Evolutionary conservation across 2,113 vertebrate species (phyloP), one percentile per base, ranked within the genome.

Genomic region (Callionymus lyra): DNA sequence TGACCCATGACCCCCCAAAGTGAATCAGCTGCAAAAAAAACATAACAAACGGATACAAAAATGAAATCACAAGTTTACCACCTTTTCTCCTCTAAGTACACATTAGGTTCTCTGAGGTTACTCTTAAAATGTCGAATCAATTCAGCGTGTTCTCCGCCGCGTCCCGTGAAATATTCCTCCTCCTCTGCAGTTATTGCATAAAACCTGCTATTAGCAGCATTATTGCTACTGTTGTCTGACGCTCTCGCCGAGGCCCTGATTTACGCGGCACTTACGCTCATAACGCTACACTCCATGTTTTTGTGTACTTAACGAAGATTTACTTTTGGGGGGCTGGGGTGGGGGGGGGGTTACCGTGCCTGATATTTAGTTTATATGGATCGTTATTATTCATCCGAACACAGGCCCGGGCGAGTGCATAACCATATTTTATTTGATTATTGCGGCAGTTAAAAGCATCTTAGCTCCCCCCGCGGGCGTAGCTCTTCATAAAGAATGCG

Each of bases 371-470:
- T 73, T 77, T 72, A 79, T 77, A 72, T 79, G 64, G 74, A 61
- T 68, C 53, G 69, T 65, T 79, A 77, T 77, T 59, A 71, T 74
- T 74, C 59, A 66, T 77, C 74, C 76, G n/a, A 71, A 72, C 80
- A 72, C 61, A 68, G 62, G n/a, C 72, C 45, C 68, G 68, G 72
- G 67, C 50, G 71, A 72, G 67, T 68, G 72, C 79, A 75, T 80
- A 80, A 75, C 64, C 63, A 13, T 81, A 80, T 79, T 74, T 82
- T 77, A 77, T 82, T 72, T 71, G 70, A 81, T 84, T 81, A 81
- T 76, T 66, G 70, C 53, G 42, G 62, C 64, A 64, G 76, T 83
- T 86, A 84, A 86, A 84, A 85, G 83, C 81, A 65, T 80, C 61
- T 76, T 78, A 66, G 66, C 75, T 72, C 70, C 74, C 56, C 60